These are phyloP conservation scores for Melanogrammus aeglefinus DNA, from an alignment of 2,797 vertebrate species.

Conservation along the genomic window DNA sequence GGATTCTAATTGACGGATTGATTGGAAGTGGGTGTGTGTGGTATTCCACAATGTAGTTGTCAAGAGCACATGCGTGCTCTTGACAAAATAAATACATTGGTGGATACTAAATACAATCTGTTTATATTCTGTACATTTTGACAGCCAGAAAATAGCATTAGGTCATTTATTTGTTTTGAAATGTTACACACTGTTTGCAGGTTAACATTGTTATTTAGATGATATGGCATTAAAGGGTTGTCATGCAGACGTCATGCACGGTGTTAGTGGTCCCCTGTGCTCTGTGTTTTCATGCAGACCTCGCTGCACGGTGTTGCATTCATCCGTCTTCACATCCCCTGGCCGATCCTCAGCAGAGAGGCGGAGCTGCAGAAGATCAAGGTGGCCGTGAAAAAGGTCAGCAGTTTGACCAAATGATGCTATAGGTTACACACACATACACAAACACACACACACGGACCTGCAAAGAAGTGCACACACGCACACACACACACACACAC, in stretches of 20 bases:
- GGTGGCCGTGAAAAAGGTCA: conserved; percentile 95
- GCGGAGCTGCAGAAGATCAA: conserved; percentile 97
- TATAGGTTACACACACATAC: neutral
- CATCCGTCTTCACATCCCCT: conserved; percentile 91
- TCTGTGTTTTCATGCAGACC: conserved; percentile 21
- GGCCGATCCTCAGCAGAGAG: conserved; percentile 92
- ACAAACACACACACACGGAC: neutral
- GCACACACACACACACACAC: no score
- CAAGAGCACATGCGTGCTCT: neutral
- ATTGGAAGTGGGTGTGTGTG: neutral
- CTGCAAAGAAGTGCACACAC: no score
- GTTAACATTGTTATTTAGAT: neutral
- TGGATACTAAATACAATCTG: no score
- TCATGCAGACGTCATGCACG: no score
- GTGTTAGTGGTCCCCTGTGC: conserved; percentile 44
- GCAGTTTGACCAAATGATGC: conserved; percentile 15
- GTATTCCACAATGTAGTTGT: neutral
- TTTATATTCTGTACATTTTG: no score
- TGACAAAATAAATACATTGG: neutral
- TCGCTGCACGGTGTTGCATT: conserved; percentile 78
- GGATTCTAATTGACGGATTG: conserved; percentile 49
- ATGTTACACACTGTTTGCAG: neutral
- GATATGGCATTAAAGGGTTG: neutral
- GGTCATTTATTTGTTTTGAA: neutral
- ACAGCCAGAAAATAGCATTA: neutral